Evolutionary conservation across 2,888 invertebrate species (phyloP), one percentile per base, ranked within the genome.

Genomic region (Lepeophtheirus nordmannii): DNA sequence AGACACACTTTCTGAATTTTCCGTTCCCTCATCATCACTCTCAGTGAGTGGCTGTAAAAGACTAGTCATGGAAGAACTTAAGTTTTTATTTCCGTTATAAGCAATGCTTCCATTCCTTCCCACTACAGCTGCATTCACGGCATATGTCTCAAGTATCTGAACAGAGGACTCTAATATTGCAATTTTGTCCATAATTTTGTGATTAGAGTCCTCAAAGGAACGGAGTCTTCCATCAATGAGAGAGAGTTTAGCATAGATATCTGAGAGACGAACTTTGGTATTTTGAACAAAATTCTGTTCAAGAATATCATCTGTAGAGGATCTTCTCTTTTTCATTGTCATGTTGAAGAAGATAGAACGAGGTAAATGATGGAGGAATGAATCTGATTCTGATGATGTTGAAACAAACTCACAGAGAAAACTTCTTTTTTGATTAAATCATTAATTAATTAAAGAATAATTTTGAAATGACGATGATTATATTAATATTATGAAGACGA

Each of bases 121-220:
- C 8, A 46, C 53, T 5, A 46, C n/a, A 17, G 53, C 17, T 17
- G 53, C 53, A 46, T 46, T 46, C 53, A 46, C 53, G 53, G 53
- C 53, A 30, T 38, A 38, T 17, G 60, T 38, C 38, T 60, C 60
- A 10, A 60, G 23, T 9, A 37, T 38, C 14, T 60, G 60, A 60
- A 60, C 60, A 17, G 60, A 60, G 30, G 60, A 60, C 60, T 60
- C 60, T 38, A 60, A 37, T 23, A 60, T 60, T 20, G 60, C 30
- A 12, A 60, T 38, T 23, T 60, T 60, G 37, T 60, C 38, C 37
- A 37, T 38, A 30, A 60, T 60, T 23, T 38, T 23, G 3, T 60
- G 37, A 37, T 30, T 60, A 37, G 30, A 37, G 60, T 60, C 60
- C 30, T 23, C 30, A 30, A 60, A 37, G 17, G 30, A 37, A 17